A percentile compares a stretch with the other conserved stretches of the same genome.
Conservation (phyloP, 2,113 vertebrate genomes). For the Coregonus clupeaformis region DNA sequence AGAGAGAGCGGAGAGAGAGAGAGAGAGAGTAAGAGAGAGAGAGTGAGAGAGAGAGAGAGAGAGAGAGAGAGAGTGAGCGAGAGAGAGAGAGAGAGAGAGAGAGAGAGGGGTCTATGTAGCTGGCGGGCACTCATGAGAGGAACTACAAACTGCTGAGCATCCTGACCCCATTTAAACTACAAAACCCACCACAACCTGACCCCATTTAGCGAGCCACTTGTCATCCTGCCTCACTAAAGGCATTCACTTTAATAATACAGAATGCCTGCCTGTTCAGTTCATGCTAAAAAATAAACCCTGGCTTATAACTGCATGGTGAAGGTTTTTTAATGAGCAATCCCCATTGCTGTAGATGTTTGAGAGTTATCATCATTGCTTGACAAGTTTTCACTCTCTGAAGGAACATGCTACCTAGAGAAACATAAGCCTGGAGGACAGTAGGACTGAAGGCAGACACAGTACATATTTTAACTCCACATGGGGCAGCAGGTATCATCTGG, state of each 20-base stretch:
- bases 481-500: neutral
- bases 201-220: constrained; percentile 36
- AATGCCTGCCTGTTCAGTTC: neutral
- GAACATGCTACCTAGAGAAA: neutral
- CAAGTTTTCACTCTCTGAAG: neutral
- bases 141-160: constrained; percentile 23
- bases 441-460: neutral
- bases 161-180: constrained; percentile 30
- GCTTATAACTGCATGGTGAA: neutral
- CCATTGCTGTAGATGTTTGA: no score
- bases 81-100: no score
- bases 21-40: no score
- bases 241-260: neutral
- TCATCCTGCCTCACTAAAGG: constrained; percentile 14
- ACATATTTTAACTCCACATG: neutral
- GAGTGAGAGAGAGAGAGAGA: no score
- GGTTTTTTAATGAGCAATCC: no score
- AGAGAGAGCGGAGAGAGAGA: constrained; percentile 16
- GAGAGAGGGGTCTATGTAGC: constrained; percentile 23
- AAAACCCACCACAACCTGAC: constrained; percentile 29
- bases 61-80: no score
- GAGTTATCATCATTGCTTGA: neutral
- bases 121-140: constrained; percentile 13
- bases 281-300: neutral
- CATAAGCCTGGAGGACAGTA: neutral